Evolutionary conservation across 53 echinoderm and acorn worm genomes (phyloP).

Genomic region (Glandiceps talaboti): DNA sequence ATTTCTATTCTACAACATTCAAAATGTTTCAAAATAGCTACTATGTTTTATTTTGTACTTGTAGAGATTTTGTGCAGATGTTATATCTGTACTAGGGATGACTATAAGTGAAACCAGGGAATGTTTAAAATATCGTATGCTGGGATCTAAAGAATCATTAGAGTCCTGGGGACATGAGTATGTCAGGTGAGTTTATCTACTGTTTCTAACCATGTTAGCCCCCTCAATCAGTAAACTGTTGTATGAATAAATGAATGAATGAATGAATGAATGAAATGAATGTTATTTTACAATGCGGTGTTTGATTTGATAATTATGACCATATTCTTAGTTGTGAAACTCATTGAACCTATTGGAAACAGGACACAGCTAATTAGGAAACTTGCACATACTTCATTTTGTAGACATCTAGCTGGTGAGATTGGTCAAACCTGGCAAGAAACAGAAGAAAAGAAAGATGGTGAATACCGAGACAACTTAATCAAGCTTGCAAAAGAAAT

Average conservation of each 20-base stretch:
- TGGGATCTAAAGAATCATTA: conserved; percentile 83
- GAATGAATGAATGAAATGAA: too few relatives aligned
- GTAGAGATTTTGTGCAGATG: conserved; percentile 89
- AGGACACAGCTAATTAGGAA: too few relatives aligned
- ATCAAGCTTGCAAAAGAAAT: conserved; percentile 54
- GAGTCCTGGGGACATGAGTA: conserved; percentile 97
- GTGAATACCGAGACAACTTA: conserved; percentile 33
- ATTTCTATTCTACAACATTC: too few relatives aligned
- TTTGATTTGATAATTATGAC: too few relatives aligned
- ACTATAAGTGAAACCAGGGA: conserved; percentile 76
- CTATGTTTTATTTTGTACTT: background rate
- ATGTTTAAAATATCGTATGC: conserved; percentile 65
- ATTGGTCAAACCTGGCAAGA: conserved; percentile 77
- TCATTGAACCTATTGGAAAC: too few relatives aligned
- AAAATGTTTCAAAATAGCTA: too few relatives aligned
- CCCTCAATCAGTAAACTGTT: too few relatives aligned
- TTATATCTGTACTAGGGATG: conserved; percentile 88
- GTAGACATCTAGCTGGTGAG: conserved; percentile 83
- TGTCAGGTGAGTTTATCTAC: conserved; percentile 60
- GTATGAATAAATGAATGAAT: too few relatives aligned
- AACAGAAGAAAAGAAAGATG: conserved; percentile 36
- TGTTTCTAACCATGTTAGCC: too few relatives aligned
- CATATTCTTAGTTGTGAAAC: too few relatives aligned
- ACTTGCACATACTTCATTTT: background rate
- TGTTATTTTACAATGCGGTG: too few relatives aligned